Percentiles rank a stretch among this genome's conserved stretches.
Conservation (phyloP, 2,888 invertebrate genomes). For the Amorpha juglandis region DNA sequence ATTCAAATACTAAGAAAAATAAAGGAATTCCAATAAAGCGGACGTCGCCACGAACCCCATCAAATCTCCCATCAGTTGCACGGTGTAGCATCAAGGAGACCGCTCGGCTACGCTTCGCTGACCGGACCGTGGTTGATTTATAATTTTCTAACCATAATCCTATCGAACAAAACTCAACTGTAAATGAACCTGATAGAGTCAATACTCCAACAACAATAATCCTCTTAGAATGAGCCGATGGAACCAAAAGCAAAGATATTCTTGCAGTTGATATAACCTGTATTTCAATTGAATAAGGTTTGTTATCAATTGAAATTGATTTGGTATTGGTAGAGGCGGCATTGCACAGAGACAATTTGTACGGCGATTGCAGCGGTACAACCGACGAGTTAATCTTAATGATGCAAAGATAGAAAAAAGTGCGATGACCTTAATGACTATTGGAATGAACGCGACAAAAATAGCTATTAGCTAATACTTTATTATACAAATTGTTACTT, state of each 20-base stretch:
- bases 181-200: not conserved
- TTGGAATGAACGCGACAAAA: not conserved
- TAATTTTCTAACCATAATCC: constrained; percentile 64
- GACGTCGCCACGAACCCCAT: constrained; percentile 11
- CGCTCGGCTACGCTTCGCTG: constrained; percentile 30
- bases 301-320: not conserved
- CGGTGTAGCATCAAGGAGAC: constrained; percentile 10
- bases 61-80: constrained; percentile 20
- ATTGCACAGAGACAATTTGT: constrained; percentile 20
- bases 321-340: not conserved
- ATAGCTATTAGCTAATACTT: constrained; percentile 3
- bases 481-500: not conserved
- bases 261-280: not conserved
- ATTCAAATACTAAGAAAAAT: constrained; percentile 5
- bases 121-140: constrained; percentile 63
- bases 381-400: constrained; percentile 26
- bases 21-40: constrained; percentile 9
- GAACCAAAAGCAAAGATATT: not conserved
- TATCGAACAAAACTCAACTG: constrained; percentile 32
- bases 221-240: not conserved
- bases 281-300: not conserved
- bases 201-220: constrained; percentile 1
- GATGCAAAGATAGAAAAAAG: constrained; percentile 22
- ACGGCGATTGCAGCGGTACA: constrained; percentile 22
- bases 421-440: constrained; percentile 20